Evolutionary conservation across 2,888 invertebrate genomes (phyloP), one percentile per base, ranked within the genome.

Genomic region (Ramazzottius varieornatus): DNA sequence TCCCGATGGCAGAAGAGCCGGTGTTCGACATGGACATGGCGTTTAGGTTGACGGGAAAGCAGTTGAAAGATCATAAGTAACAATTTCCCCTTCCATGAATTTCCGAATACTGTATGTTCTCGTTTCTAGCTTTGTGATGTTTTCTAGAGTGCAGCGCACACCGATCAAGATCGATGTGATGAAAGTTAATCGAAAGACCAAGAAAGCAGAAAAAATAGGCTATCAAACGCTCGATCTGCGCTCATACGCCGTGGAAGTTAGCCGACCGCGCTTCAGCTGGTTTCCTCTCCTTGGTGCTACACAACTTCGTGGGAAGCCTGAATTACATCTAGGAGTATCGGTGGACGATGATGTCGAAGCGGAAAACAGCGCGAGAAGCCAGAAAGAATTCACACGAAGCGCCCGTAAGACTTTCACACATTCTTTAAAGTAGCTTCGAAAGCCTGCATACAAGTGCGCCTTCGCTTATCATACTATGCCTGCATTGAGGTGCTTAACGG

Each of bases 161-260:
- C 54, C 54, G 16, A 54, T 54, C 29, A 54, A 54, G 54, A 54
- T 54, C 29, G 54, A 54, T 8, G 54, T 54, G 54, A 54, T 24
- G n/a, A 16, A 29, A 4, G 54, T 54, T 4, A 54, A 29, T 24
- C 20, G 54, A 29, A 16, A 29, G n/a, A 29, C n/a, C 20, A 29
- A 54, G 20, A 13, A 24, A 8, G 54, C 29, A 24, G 54, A 54
- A 29, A 16, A 29, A 29, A 54, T 54, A 4, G 54, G 54, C 29
- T 54, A 54, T 29, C 54, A 29, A 13, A 54, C 29, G 4, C 54
- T 54, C n/a, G 54, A 54, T 29, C 29, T 54, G 4, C 54, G 54
- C 20, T n/a, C 29, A 29, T 29, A 54, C 4, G 54, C 54, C 20
- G 54, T 54, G 54, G 54, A 54, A 29, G 29, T 54, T 16, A 24